A percentile compares a stretch with the other conserved stretches of the same genome.
phyloP scores from a whole-genome alignment of 2,888 invertebrate genomes.

The Agrypnus murinus region DNA sequence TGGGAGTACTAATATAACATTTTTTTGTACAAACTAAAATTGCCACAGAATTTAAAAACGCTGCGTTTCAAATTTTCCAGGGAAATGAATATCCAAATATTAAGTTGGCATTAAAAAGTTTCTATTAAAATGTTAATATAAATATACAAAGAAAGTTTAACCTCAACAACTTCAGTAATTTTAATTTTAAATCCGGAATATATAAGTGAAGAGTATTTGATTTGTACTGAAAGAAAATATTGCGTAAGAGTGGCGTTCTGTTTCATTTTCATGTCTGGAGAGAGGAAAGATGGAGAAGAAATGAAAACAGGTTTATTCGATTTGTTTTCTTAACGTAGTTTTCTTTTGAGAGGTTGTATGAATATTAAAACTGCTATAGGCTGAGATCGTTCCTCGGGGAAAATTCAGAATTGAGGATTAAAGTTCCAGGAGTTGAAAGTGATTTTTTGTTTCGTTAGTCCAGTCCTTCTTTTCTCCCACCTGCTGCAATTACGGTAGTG shows the following conservation, averaged over 20 bases:
- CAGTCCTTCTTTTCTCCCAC: slow-evolving; percentile 26
- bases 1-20: too few species aligned
- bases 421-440: slow-evolving; percentile 48
- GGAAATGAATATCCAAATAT: too few species aligned
- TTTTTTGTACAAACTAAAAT: too few species aligned
- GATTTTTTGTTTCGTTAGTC: slow-evolving; percentile 44
- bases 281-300: slow-evolving; percentile 44
- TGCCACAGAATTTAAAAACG: too few species aligned
- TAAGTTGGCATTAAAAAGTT: too few species aligned
- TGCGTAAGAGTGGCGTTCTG: slow-evolving; percentile 35
- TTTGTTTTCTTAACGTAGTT: slow-evolving; percentile 56
- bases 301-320: slow-evolving; percentile 57
- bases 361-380: slow-evolving; percentile 55
- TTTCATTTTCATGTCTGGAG: slow-evolving; percentile 39
- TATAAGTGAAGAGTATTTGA: slow-evolving; percentile 25
- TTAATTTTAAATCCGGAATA: slow-evolving; percentile 33
- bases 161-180: slow-evolving; percentile 19
- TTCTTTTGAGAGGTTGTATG: slow-evolving; percentile 54
- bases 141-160: too few species aligned
- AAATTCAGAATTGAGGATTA: slow-evolving; percentile 47
- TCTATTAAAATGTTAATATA: too few species aligned
- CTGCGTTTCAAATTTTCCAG: too few species aligned
- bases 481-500: slow-evolving; percentile 47
- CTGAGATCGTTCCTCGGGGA: slow-evolving; percentile 46
- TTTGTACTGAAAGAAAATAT: slow-evolving; percentile 35